These are phyloP conservation scores for Phyto melanocephala DNA, from an alignment of 2,888 invertebrate genomes.

Conservation along the genomic window DNA sequence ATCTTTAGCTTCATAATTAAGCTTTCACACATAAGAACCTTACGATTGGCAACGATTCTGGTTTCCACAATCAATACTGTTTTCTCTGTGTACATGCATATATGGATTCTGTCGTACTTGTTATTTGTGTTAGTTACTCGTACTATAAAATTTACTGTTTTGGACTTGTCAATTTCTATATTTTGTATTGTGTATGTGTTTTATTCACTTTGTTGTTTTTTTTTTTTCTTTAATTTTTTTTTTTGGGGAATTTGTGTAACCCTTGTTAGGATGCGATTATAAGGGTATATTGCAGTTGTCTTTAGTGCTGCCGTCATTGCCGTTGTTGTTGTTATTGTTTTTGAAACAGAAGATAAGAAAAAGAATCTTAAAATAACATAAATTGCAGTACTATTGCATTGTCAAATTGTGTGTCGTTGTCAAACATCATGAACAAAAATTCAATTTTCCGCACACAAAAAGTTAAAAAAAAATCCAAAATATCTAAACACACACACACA, in stretches of 20 bases:
- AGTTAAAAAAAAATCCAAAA: not conserved
- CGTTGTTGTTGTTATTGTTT: conserved; percentile 28
- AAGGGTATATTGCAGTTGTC: conserved; percentile 49
- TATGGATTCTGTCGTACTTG: not conserved
- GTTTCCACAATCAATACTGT: no score
- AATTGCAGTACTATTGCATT: conserved; percentile 59
- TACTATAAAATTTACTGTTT: conserved; percentile 39
- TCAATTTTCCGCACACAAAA: conserved; percentile 56
- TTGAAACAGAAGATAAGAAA: conserved; percentile 37
- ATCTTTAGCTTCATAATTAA: no score
- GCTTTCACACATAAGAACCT: no score
- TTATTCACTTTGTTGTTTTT: not conserved
- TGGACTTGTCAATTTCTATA: conserved; percentile 52
- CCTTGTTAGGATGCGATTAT: conserved; percentile 38
- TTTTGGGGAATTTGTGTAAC: conserved; percentile 11
- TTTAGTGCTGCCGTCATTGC: conserved; percentile 15
- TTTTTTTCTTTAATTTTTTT: not conserved
- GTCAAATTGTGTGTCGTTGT: conserved; percentile 60
- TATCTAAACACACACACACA: not conserved
- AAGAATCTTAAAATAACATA: conserved; percentile 59
- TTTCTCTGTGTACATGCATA: no score
- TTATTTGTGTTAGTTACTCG: not conserved
- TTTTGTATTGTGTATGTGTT: conserved; percentile 9
- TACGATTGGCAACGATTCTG: no score
- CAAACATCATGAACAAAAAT: conserved; percentile 62